These are phyloP conservation scores for Catocala nupta DNA, from an alignment of 2,888 invertebrate genomes.

Conservation along the genomic window DNA sequence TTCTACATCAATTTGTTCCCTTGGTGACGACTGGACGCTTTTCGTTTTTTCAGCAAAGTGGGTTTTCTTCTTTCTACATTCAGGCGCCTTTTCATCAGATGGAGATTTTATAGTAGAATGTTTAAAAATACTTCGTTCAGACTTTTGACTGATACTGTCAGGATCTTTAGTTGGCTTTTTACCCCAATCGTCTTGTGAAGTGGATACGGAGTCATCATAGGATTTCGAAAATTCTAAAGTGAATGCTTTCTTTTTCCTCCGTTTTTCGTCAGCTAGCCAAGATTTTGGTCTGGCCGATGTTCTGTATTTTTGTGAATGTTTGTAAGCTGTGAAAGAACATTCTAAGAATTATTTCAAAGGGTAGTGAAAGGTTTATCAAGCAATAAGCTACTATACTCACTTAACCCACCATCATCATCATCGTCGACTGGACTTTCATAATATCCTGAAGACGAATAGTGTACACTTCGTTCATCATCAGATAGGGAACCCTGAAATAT, in stretches of 20 bases:
- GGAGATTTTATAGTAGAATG: conserved; percentile 71
- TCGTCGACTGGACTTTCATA: conserved; percentile 92
- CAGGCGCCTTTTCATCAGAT: conserved; percentile 73
- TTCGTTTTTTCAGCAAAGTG: conserved; percentile 83
- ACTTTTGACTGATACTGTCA: conserved; percentile 66
- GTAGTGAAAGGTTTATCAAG: conserved; percentile 10
- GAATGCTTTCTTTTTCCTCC: conserved; percentile 91
- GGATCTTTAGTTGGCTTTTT: conserved; percentile 73
- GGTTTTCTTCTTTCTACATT: conserved; percentile 80
- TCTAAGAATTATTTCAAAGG: conserved; percentile 13
- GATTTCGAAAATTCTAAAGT: conserved; percentile 91
- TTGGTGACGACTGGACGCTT: conserved; percentile 77
- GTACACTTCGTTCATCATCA: conserved; percentile 90
- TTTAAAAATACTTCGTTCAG: conserved; percentile 70
- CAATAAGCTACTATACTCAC: conserved; percentile 59
- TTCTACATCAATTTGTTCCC: conserved; percentile 76
- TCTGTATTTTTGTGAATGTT: conserved; percentile 84
- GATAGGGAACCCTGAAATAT: conserved; percentile 86
- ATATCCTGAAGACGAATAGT: conserved; percentile 92
- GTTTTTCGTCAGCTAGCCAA: conserved; percentile 91
- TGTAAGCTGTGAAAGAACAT: conserved; percentile 69
- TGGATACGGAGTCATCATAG: conserved; percentile 86
- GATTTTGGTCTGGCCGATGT: conserved; percentile 77
- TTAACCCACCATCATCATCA: conserved; percentile 86
- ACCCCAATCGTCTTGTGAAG: conserved; percentile 82